phyloP scores from a whole-genome alignment of 2,797 vertebrate species.

The Darevskia mixta region DNA sequence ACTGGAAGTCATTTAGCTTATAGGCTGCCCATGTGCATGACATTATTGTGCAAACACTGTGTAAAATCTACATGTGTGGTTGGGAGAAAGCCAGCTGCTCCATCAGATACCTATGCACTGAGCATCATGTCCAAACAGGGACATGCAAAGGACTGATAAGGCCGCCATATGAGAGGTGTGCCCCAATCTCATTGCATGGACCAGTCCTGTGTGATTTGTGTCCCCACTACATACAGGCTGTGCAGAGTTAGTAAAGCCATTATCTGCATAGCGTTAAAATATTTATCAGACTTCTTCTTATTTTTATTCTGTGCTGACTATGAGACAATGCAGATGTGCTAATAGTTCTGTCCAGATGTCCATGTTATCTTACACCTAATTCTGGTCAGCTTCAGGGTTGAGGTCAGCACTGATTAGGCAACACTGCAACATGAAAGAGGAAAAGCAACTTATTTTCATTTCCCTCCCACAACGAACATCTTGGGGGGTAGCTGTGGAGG shows the following conservation, averaged over 20 bases:
- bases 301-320: slow-evolving; percentile 29
- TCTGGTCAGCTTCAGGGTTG: slow-evolving; percentile 47
- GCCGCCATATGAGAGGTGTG: not conserved
- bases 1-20: not conserved
- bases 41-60: too few relatives aligned
- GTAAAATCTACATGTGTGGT: too few relatives aligned
- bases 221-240: not conserved
- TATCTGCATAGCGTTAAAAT: too few relatives aligned
- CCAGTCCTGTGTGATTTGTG: too few relatives aligned
- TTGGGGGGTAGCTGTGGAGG: slow-evolving; percentile 51
- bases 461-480: slow-evolving; percentile 69
- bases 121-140: not conserved
- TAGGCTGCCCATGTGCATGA: not conserved
- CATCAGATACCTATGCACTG: not conserved
- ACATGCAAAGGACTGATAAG: not conserved
- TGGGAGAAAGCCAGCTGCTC: not conserved
- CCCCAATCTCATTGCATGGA: too few relatives aligned
- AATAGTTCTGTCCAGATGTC: slow-evolving; percentile 65
- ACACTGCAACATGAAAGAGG: slow-evolving; percentile 49
- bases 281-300: slow-evolving; percentile 17
- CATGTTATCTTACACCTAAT: slow-evolving; percentile 64
- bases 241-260: too few relatives aligned
- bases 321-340: slow-evolving; percentile 4
- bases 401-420: slow-evolving; percentile 5
- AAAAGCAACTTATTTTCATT: slow-evolving; percentile 51